Percentiles rank a stretch among this genome's conserved stretches.
phyloP scores from a whole-genome alignment of 2,888 invertebrate species.

The Erannis defoliaria region DNA sequence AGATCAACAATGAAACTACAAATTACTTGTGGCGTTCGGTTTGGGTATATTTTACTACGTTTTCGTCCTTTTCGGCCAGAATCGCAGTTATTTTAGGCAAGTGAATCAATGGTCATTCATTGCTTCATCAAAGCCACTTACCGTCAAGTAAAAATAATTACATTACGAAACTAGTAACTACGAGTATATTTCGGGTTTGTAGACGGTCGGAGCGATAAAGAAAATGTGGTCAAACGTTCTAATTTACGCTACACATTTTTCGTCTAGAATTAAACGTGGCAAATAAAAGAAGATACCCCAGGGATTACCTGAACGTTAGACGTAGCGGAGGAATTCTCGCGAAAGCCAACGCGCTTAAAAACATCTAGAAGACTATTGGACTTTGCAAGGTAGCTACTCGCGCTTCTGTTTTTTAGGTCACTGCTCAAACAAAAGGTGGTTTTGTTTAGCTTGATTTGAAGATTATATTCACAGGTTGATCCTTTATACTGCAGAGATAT shows the following conservation, averaged over 20 bases:
- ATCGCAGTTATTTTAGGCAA: too few relatives aligned
- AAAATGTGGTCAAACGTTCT: neutral
- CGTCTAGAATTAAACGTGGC: conserved; percentile 28
- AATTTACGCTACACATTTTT: conserved; percentile 13
- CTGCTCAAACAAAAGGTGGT: conserved; percentile 8
- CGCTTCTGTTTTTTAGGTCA: conserved; percentile 19
- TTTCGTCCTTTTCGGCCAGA: too few relatives aligned
- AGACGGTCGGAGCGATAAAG: too few relatives aligned
- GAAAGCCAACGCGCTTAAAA: conserved; percentile 16
- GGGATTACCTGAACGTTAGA: conserved; percentile 22
- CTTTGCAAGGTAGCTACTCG: conserved; percentile 8
- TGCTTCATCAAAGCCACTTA: too few relatives aligned
- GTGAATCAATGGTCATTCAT: too few relatives aligned
- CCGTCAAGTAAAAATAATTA: too few relatives aligned
- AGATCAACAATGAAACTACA: neutral
- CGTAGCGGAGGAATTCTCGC: conserved; percentile 10
- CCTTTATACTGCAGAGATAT: too few relatives aligned
- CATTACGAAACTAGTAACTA: too few relatives aligned
- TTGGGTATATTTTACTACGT: neutral
- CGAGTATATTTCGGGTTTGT: too few relatives aligned
- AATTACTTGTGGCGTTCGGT: neutral
- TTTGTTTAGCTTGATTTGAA: neutral
- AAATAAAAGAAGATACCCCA: conserved; percentile 28
- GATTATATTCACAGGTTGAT: conserved; percentile 4
- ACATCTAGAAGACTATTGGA: conserved; percentile 22